Percentiles rank a stretch among this genome's conserved stretches.
Conservation (phyloP, 2,888 invertebrate species). For the Sinotaia quadrata region DNA sequence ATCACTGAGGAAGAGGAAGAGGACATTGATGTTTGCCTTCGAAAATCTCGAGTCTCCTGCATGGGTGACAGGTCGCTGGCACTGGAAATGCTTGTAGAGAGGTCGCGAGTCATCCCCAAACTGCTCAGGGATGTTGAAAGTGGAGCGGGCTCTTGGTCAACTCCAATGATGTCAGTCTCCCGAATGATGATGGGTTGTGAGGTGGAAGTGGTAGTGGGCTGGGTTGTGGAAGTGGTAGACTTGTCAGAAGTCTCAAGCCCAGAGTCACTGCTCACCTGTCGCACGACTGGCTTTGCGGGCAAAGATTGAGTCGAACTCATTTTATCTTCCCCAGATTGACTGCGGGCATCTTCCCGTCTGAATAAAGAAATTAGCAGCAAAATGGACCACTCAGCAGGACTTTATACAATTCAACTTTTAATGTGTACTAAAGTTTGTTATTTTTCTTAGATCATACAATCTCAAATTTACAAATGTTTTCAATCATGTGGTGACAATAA, state of each 20-base stretch:
- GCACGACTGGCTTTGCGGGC: constrained; percentile 45
- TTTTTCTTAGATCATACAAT: too few species aligned
- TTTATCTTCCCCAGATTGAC: constrained; percentile 48
- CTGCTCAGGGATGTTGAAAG: constrained; percentile 32
- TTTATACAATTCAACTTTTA: too few species aligned
- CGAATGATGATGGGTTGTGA: constrained; percentile 54
- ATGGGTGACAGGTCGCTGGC: constrained; percentile 21
- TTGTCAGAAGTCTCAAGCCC: constrained; percentile 38
- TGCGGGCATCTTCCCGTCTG: constrained; percentile 12
- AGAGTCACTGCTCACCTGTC: constrained; percentile 42
- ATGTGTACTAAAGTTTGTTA: too few species aligned
- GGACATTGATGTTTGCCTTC: constrained; percentile 19
- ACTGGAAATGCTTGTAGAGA: constrained; percentile 21
- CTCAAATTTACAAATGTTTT: too few species aligned
- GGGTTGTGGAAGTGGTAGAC: constrained; percentile 25
- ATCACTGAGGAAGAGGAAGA: constrained; percentile 27
- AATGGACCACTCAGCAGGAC: too few species aligned
- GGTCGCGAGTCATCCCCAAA: neutral
- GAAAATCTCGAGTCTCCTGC: constrained; percentile 19
- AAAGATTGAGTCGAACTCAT: constrained; percentile 61
- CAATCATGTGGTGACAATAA: too few species aligned
- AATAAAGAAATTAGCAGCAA: too few species aligned
- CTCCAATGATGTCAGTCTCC: constrained; percentile 52
- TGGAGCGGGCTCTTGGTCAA: constrained; percentile 37
- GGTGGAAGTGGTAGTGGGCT: constrained; percentile 48